Evolutionary conservation across 2,797 vertebrate genomes (phyloP).

Genomic region (Sciaenops ocellatus): DNA sequence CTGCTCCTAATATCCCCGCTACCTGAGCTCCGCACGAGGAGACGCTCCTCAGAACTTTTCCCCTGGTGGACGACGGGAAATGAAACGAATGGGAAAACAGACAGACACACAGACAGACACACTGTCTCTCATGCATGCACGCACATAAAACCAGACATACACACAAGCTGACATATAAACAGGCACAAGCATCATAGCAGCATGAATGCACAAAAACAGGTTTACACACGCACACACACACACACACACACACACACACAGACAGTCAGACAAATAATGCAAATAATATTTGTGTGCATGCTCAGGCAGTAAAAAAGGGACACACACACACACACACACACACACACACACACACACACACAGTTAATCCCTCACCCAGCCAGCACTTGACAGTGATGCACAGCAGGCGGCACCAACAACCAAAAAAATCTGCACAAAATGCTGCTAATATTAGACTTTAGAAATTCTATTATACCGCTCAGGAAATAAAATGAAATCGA

Average conservation of each 20-base stretch:
- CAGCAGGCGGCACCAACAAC: constrained; percentile 25
- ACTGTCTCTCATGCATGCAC: too few relatives aligned
- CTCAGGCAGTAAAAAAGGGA: constrained; percentile 4
- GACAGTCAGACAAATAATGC: constrained; percentile 18
- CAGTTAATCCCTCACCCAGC: constrained; percentile 4
- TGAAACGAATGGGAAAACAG: constrained; percentile 27
- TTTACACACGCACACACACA: constrained; percentile 1
- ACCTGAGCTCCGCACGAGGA: constrained; percentile 36
- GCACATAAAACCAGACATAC: background rate
- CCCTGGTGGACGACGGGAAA: constrained; percentile 32
- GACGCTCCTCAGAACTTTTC: constrained; percentile 44
- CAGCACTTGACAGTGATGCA: constrained; percentile 20
- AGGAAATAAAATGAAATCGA: constrained; percentile 27
- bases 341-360: background rate
- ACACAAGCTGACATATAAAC: background rate
- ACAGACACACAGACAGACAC: background rate
- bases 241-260: background rate
- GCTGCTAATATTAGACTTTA: constrained; percentile 12
- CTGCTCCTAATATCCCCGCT: constrained; percentile 56
- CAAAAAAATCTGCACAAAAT: background rate
- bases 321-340: background rate
- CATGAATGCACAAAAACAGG: background rate
- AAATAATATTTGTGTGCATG: constrained; percentile 31
- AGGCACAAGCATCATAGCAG: background rate
- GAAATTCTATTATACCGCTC: background rate